Evolutionary conservation across 2,797 vertebrate species (phyloP), one percentile per base, ranked within the genome.

Genomic region (Sibirionetta formosa): DNA sequence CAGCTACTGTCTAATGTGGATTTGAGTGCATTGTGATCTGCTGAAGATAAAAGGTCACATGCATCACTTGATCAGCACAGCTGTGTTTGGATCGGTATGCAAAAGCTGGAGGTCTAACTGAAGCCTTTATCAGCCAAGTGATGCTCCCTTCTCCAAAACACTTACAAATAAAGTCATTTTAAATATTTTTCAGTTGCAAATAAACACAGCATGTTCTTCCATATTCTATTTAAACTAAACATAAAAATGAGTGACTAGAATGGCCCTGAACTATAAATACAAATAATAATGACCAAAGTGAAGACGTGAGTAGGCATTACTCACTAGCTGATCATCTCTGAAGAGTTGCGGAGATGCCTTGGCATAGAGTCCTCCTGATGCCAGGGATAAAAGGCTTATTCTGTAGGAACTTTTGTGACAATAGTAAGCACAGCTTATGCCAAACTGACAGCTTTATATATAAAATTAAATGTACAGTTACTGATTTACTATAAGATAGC

Each of bases 371-470:
- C n/a, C 19, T 69, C 26, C 50, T 87, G 36, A 24, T 95, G 68
- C 24, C 29, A 20, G n/a, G 11, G 14, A 13, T 65, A 46, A 84
- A 40, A 16, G 91, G 14, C 23, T 69, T 61, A 57, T 80, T 54
- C 46, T 92, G 33, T 51, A 81, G 73, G 31, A 86, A 17, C 29
- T 73, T 35, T 26, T 5, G 1, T 75, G 36, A 64, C 50, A 46
- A 64, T 36, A 42, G 40, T 38, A 78, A 50, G 54, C 53, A 80
- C 29, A 50, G 36, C 54, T 92, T 80, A 51, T 78, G 38, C 31
- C 5, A 9, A 29, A 51, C 86, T 83, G 72, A 92, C 87, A 89
- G 61, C 65, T 89, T 91, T 57, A 51, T 92, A 86, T 48, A 33
- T 53, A 22, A 58, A 38, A 31, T 61, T 94, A 65, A 88, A 72